Evolutionary conservation across 2,113 vertebrate genomes (phyloP).

Genomic region (Gila orcuttii): DNA sequence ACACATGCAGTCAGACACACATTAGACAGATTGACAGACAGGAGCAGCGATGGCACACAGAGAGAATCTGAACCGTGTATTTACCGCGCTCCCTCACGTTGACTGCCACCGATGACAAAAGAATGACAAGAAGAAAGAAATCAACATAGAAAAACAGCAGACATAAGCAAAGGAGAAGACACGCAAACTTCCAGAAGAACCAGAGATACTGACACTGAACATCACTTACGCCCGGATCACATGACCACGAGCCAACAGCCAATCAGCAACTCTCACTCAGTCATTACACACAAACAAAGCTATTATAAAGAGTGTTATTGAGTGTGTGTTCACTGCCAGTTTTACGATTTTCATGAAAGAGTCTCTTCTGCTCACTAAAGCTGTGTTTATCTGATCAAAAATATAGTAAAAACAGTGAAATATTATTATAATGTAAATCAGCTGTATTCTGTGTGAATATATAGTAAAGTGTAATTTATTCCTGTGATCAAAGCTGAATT

Average conservation of each 20-base stretch:
- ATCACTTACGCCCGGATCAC: slow-evolving; percentile 77
- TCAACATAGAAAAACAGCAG: slow-evolving; percentile 77
- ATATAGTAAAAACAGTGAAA: too few species aligned
- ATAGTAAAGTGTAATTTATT: too few species aligned
- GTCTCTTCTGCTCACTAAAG: too few species aligned
- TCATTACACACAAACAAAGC: background rate
- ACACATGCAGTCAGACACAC: slow-evolving; percentile 63
- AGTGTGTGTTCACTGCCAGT: background rate
- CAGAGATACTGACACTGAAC: slow-evolving; percentile 65
- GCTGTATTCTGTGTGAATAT: too few species aligned
- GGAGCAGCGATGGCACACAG: slow-evolving; percentile 56
- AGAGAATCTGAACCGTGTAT: slow-evolving; percentile 83
- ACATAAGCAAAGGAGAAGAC: slow-evolving; percentile 89
- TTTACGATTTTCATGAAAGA: too few species aligned
- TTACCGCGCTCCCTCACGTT: slow-evolving; percentile 99
- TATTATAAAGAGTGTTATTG: background rate
- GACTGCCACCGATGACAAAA: slow-evolving; percentile 88
- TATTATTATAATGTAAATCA: too few species aligned
- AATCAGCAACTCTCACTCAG: too few species aligned
- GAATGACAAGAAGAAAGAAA: slow-evolving; percentile 77
- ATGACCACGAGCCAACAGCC: slow-evolving; percentile 50
- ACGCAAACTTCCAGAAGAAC: slow-evolving; percentile 76
- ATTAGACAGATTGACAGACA: slow-evolving; percentile 54
- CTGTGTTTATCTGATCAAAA: too few species aligned
- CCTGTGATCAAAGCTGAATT: too few species aligned